These are phyloP conservation scores for Ephydatia muelleri DNA, from an alignment of 37 sponge, comb jelly and placozoan genomes.

Conservation along the genomic window DNA sequence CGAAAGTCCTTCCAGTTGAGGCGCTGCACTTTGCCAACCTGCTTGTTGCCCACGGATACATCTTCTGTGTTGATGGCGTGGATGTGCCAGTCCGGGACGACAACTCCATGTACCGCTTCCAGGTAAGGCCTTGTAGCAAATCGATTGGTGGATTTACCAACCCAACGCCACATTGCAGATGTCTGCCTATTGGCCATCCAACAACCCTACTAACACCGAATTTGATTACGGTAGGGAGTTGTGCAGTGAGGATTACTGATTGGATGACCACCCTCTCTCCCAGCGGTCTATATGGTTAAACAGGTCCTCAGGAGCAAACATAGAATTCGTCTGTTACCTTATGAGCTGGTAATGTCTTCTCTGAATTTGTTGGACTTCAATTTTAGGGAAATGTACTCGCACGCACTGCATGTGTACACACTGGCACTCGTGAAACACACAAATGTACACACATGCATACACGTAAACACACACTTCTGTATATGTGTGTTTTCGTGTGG, in stretches of 20 bases:
- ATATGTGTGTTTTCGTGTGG: conserved; percentile 1
- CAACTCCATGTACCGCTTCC: conserved; percentile 59
- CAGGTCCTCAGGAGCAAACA: conserved; percentile 64
- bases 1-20: conserved; percentile 33
- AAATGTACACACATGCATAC: neutral
- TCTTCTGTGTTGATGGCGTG: conserved; percentile 53
- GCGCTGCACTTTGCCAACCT: conserved; percentile 54
- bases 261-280: neutral
- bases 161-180: conserved; percentile 24
- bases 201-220: conserved; percentile 43
- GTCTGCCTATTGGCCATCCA: conserved; percentile 69
- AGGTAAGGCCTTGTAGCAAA: conserved; percentile 33
- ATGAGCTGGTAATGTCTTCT: conserved; percentile 49
- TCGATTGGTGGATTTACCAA: neutral
- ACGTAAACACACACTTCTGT: neutral
- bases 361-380: neutral
- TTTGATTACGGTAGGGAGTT: conserved; percentile 60
- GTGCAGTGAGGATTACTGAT: neutral
- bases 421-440: neutral
- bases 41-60: conserved; percentile 49
- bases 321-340: conserved; percentile 43
- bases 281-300: conserved; percentile 72
- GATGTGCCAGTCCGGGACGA: conserved; percentile 58
- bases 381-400: neutral
- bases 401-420: neutral